phyloP scores from a whole-genome alignment of 2,797 vertebrate genomes.

The Coracias cyanogaster region DNA sequence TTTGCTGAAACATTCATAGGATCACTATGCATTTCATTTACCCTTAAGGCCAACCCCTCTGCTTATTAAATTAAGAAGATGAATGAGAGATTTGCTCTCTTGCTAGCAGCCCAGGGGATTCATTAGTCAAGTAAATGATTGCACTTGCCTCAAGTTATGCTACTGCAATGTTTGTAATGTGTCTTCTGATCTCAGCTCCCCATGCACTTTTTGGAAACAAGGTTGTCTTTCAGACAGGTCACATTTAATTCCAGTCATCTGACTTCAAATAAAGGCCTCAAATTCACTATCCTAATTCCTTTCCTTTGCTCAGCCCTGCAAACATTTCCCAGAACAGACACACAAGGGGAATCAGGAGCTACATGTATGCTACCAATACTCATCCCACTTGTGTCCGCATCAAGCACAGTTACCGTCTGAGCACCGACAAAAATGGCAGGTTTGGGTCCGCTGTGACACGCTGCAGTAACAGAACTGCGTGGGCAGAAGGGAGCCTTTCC shows the following conservation, averaged over 20 bases:
- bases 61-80: conserved; percentile 76
- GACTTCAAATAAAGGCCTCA: conserved; percentile 44
- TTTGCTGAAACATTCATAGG: conserved; percentile 55
- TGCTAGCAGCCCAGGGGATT: conserved; percentile 68
- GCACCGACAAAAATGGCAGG: neutral
- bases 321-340: neutral
- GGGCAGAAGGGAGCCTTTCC: neutral
- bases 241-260: conserved; percentile 55
- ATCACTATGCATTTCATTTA: conserved; percentile 46
- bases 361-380: neutral
- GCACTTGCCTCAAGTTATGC: conserved; percentile 65
- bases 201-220: conserved; percentile 45
- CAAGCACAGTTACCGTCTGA: neutral
- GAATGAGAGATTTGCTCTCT: conserved; percentile 63
- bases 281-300: neutral
- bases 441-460: neutral
- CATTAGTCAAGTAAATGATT: conserved; percentile 75
- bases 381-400: neutral
- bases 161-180: conserved; percentile 70
- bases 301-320: neutral
- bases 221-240: conserved; percentile 59
- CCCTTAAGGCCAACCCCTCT: conserved; percentile 56
- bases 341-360: neutral
- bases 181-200: conserved; percentile 63
- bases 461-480: neutral